Conservation (phyloP, 1,140 invertebrate species). For the Drosophila takahashii region DNA sequence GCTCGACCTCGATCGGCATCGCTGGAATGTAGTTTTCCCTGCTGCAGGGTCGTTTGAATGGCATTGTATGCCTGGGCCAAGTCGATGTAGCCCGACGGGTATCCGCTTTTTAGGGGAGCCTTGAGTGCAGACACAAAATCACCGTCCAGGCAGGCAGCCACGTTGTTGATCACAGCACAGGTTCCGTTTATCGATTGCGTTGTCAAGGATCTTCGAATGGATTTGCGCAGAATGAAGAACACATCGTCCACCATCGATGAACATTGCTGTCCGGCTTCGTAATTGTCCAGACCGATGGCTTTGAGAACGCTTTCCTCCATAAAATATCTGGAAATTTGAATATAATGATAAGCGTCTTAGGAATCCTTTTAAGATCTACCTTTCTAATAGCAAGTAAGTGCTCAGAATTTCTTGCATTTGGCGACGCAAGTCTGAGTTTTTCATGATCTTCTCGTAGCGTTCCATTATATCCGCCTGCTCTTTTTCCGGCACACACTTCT, state of each 20-base stretch:
- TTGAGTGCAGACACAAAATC: constrained; percentile 93
- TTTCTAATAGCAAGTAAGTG: constrained; percentile 96
- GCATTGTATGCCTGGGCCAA: constrained; percentile 92
- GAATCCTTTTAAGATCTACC: constrained; percentile 84
- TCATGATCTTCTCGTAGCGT: constrained; percentile 89
- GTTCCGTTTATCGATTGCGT: constrained; percentile 97
- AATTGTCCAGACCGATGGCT: constrained; percentile 94
- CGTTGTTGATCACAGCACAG: constrained; percentile 98
- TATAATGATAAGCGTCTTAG: background rate
- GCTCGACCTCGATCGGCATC: constrained; percentile 90
- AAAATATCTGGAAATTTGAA: constrained; percentile 89
- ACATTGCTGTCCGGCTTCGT: constrained; percentile 89
- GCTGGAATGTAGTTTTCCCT: constrained; percentile 91
- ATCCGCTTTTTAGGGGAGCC: constrained; percentile 91
- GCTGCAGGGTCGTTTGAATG: constrained; percentile 92
- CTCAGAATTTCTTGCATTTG: constrained; percentile 96
- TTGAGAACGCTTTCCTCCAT: constrained; percentile 98
- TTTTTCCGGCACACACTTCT: constrained; percentile 86
- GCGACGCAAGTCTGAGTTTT: constrained; percentile 91
- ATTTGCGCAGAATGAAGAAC: constrained; percentile 99
- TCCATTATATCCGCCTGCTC: constrained; percentile 86
- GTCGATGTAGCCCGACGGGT: constrained; percentile 94
- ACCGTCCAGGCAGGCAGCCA: constrained; percentile 94
- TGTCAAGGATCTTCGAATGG: constrained; percentile 94
- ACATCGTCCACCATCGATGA: constrained; percentile 99